Evolutionary conservation across 2,113 vertebrate genomes (phyloP).

Genomic region (Aptenodytes forsteri): DNA sequence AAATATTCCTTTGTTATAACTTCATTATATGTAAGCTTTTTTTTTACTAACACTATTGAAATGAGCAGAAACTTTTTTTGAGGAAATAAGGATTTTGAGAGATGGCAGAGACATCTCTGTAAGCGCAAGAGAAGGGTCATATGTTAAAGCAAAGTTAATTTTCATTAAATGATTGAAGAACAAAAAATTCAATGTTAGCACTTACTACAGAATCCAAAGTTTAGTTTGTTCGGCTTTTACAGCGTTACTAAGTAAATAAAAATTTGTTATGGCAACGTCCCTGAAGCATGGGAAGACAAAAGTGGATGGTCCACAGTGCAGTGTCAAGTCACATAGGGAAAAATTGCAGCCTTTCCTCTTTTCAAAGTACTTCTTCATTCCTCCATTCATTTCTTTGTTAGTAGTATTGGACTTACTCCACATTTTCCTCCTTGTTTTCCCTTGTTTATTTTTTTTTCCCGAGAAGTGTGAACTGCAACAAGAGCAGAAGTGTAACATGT

Average conservation of each 20-base stretch:
- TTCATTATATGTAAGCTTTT: background rate
- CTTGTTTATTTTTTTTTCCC: fast-evolving
- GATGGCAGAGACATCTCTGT: background rate
- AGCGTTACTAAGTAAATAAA: background rate
- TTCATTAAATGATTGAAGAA: background rate
- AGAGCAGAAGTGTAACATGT: background rate
- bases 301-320: background rate
- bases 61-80: background rate
- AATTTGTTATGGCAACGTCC: fast-evolving
- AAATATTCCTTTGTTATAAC: background rate
- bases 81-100: background rate
- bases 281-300: background rate
- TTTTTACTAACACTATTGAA: background rate
- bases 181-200: background rate
- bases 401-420: background rate
- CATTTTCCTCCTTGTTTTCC: background rate
- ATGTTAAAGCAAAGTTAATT: background rate
- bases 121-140: background rate
- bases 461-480: background rate
- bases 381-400: background rate
- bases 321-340: background rate
- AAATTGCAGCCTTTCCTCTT: background rate
- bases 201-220: background rate
- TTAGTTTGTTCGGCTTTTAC: background rate
- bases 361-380: background rate